phyloP scores from a whole-genome alignment of 2,797 vertebrate genomes.

The Manis crassicaudata region DNA sequence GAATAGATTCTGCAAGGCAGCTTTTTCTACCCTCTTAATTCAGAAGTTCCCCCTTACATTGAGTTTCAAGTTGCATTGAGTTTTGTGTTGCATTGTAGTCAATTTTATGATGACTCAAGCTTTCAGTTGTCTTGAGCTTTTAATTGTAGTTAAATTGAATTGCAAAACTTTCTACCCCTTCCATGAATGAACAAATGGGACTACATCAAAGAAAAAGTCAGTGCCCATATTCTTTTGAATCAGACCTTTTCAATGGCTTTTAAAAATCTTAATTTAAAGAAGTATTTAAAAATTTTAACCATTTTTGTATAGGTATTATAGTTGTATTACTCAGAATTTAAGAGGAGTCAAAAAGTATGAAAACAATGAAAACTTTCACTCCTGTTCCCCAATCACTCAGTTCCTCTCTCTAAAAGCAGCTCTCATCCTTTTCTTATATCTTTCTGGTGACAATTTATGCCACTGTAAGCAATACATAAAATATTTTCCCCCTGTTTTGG shows the following conservation, averaged over 20 bases:
- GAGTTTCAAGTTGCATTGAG: neutral
- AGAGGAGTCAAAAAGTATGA: neutral
- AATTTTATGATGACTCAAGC: neutral
- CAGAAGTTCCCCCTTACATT: neutral
- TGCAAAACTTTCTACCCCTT: neutral
- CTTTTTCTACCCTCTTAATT: neutral
- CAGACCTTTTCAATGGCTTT: neutral
- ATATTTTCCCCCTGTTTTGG: neutral
- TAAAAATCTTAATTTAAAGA: slow-evolving; percentile 1
- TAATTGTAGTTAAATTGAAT: neutral
- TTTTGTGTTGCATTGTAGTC: neutral
- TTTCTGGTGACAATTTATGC: neutral
- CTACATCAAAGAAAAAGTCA: neutral
- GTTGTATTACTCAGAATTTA: neutral
- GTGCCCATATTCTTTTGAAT: neutral
- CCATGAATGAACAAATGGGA: neutral
- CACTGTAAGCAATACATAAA: neutral
- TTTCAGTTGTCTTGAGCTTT: neutral
- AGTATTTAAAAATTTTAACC: neutral
- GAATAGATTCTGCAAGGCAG: neutral
- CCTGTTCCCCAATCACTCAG: neutral
- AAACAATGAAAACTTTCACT: neutral
- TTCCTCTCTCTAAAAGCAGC: neutral
- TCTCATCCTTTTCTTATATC: neutral
- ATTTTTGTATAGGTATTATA: neutral